These are phyloP conservation scores for Triplophysa rosa DNA, from an alignment of 2,113 vertebrate species.

Conservation along the genomic window DNA sequence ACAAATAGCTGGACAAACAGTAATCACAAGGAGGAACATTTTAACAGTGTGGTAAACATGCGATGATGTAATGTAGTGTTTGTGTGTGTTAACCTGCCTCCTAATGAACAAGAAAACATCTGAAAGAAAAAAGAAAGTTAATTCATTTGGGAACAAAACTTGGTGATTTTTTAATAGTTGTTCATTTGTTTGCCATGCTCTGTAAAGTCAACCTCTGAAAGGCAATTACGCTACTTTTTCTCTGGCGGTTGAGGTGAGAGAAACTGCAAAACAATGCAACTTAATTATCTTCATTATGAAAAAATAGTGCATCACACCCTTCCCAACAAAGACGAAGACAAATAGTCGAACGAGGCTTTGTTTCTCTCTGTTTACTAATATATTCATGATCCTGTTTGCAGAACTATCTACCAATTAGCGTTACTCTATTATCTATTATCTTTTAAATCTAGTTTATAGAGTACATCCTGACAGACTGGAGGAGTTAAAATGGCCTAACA, in stretches of 20 bases:
- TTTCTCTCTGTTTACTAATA: conserved; percentile 10
- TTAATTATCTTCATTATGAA: conserved; percentile 43
- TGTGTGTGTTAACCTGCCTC: conserved; percentile 78
- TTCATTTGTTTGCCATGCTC: conserved; percentile 48
- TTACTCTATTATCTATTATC: conserved; percentile 43
- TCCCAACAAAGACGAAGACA: conserved; percentile 8
- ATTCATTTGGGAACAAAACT: conserved; percentile 55
- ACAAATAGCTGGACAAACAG: conserved; percentile 99
- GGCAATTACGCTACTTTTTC: conserved; percentile 42
- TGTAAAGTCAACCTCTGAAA: conserved; percentile 43
- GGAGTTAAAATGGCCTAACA: conserved; percentile 21
- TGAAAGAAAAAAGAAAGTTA: conserved; percentile 47
- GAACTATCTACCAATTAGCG: conserved; percentile 44
- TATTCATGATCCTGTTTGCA: conserved; percentile 22
- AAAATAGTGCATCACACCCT: conserved; percentile 15
- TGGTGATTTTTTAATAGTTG: conserved; percentile 46
- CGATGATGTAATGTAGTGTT: conserved; percentile 84
- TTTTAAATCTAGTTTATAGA: conserved; percentile 36
- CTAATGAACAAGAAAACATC: conserved; percentile 76
- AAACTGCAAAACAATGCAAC: conserved; percentile 23
- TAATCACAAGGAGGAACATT: conserved; percentile 93
- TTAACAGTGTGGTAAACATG: conserved; percentile 81
- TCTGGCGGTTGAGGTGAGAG: conserved; percentile 22
- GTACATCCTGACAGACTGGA: neutral
- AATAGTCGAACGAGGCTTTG: conserved; percentile 14